Conservation (phyloP, 2,113 vertebrate species). For the Nettapus auritus region DNA sequence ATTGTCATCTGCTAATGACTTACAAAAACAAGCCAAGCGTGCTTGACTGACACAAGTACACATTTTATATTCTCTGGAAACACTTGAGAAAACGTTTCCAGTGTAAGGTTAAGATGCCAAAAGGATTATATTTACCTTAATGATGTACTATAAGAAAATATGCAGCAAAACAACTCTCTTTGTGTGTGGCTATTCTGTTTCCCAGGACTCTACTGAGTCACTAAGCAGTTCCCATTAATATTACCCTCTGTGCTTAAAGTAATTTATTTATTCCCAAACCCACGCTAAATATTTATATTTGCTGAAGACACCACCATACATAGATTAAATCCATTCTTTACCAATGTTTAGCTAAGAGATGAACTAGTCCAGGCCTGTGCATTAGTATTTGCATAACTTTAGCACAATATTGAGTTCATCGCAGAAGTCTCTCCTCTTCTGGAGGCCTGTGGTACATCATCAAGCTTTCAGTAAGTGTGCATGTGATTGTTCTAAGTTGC, state of each 20-base stretch:
- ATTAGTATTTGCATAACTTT: conserved; percentile 16
- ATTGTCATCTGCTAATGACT: background rate
- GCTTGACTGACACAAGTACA: accelerated
- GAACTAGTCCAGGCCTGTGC: conserved; percentile 21
- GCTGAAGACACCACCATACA: conserved; percentile 23
- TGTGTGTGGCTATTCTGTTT: conserved; percentile 22
- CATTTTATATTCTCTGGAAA: conserved; percentile 12
- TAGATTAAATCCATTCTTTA: conserved; percentile 36
- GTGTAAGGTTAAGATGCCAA: conserved; percentile 29
- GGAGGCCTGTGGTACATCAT: background rate
- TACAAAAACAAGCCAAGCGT: background rate
- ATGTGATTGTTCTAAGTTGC: background rate
- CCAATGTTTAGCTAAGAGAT: background rate
- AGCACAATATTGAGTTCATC: background rate
- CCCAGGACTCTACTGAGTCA: conserved; percentile 34
- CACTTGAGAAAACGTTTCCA: conserved; percentile 35
- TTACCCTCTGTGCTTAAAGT: background rate
- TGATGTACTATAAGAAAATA: conserved; percentile 55
- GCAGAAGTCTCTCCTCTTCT: background rate
- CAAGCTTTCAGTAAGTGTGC: background rate
- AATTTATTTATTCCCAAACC: conserved; percentile 44
- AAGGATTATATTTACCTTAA: conserved; percentile 62
- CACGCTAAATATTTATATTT: conserved; percentile 53
- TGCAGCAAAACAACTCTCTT: conserved; percentile 52
- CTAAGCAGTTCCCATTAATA: conserved; percentile 12